phyloP scores from a whole-genome alignment of 2,113 vertebrate genomes.

The Gymnocephalus cernua region DNA sequence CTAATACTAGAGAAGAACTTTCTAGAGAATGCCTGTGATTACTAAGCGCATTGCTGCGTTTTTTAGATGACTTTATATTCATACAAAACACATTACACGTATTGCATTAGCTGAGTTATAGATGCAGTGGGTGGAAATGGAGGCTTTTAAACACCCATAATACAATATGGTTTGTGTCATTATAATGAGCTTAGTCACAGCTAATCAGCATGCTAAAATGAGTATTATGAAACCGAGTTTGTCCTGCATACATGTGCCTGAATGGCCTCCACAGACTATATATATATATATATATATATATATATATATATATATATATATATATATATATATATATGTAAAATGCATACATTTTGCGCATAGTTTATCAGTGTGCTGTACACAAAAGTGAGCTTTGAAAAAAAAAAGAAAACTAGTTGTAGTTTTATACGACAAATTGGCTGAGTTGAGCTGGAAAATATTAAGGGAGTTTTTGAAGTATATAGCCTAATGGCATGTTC shows the following conservation, averaged over 20 bases:
- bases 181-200: slow-evolving; percentile 3
- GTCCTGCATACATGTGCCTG: background rate
- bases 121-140: background rate
- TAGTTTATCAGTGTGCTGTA: background rate
- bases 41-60: background rate
- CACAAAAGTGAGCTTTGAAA: background rate
- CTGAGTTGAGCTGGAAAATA: too few relatives aligned
- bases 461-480: too few relatives aligned
- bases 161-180: slow-evolving; percentile 3
- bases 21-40: background rate
- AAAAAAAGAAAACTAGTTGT: too few relatives aligned
- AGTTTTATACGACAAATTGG: too few relatives aligned
- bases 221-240: background rate
- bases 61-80: background rate
- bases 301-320: background rate
- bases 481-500: too few relatives aligned
- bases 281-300: background rate
- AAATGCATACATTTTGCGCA: background rate
- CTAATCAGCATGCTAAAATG: slow-evolving; percentile 9
- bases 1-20: background rate
- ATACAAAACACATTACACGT: background rate
- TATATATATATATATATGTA: background rate
- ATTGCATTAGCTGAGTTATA: background rate
- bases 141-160: background rate
- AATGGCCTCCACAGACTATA: background rate